phyloP scores from a whole-genome alignment of 2,888 invertebrate species.

The Amphipoea oculea region DNA sequence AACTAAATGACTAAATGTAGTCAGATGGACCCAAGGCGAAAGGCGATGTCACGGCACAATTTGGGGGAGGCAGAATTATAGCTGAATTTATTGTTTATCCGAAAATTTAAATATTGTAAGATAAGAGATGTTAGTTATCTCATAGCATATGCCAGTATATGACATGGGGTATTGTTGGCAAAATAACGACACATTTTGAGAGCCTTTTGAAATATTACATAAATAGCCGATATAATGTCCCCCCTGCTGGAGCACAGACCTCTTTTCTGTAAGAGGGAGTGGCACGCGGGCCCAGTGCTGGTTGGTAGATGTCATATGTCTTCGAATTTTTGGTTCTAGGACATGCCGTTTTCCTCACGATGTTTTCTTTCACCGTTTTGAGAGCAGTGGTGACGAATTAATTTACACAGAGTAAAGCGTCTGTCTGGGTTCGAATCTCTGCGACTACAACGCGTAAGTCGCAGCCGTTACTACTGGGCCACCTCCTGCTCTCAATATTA shows the following conservation, averaged over 20 bases:
- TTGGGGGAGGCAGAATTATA: not conserved
- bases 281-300: not conserved
- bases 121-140: not conserved
- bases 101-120: not conserved
- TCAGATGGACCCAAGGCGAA: not conserved
- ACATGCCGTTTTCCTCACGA: not conserved
- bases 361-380: not conserved
- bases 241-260: not conserved
- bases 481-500: not conserved
- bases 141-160: not conserved
- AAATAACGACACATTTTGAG: not conserved
- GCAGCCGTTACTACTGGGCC: not conserved
- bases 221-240: not conserved
- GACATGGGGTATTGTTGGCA: not conserved
- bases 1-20: no score
- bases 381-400: not conserved
- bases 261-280: not conserved
- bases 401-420: not conserved
- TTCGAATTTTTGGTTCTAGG: not conserved
- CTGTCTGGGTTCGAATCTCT: not conserved
- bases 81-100: no score
- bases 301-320: not conserved
- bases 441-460: no score
- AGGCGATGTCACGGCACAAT: not conserved
- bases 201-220: slow-evolving; percentile 3